Conservation (phyloP, 2,113 vertebrate species). For the Menidia beryllina region DNA sequence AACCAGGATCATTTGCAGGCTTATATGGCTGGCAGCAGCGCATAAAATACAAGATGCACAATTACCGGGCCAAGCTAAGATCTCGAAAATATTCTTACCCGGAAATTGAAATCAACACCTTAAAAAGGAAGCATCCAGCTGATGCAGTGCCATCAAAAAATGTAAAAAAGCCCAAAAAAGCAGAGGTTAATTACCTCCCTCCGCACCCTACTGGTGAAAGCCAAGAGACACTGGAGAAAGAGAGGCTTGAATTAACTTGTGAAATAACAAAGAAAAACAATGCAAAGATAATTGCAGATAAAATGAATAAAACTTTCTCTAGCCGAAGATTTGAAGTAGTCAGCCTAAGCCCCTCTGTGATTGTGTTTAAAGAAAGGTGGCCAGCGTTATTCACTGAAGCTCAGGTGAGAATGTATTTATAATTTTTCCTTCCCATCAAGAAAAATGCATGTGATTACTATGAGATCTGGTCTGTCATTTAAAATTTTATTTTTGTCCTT, state of each 20-base stretch:
- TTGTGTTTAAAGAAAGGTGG: slow-evolving; percentile 10
- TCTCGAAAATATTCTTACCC: slow-evolving; percentile 8
- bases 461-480: not conserved
- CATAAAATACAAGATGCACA: not conserved
- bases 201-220: slow-evolving; percentile 7
- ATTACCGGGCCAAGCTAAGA: slow-evolving; percentile 14
- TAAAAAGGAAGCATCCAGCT: slow-evolving; percentile 6
- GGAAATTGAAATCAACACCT: slow-evolving; percentile 1
- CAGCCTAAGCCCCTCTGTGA: not conserved
- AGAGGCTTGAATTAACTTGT: slow-evolving; percentile 8
- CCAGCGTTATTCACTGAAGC: slow-evolving; percentile 10
- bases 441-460: not conserved
- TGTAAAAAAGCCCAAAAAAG: no score
- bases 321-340: slow-evolving; percentile 5
- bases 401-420: slow-evolving; percentile 1
- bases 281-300: slow-evolving; percentile 4
- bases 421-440: not conserved
- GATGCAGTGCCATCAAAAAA: not conserved
- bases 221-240: slow-evolving; percentile 10
- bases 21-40: no score
- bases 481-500: not conserved
- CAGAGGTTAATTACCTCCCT: slow-evolving; percentile 19
- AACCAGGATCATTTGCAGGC: no score
- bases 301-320: slow-evolving; percentile 18
- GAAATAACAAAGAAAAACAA: slow-evolving; percentile 21